Base-by-base conservation (phyloP, 2,888 invertebrate genomes). In the Physocephala rufipes region DNA sequence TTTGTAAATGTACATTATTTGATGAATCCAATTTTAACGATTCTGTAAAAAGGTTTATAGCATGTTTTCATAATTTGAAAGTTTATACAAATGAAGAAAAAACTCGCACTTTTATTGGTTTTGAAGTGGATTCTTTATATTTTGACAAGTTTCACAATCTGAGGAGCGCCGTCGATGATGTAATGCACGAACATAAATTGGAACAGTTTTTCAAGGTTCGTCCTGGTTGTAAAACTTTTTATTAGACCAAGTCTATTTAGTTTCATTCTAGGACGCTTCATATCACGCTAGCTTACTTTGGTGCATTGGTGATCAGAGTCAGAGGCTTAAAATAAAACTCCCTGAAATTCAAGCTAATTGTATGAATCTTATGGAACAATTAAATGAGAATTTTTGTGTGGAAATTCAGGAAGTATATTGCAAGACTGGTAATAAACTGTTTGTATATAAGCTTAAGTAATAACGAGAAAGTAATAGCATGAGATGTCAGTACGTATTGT, bases 261-360 rank as follows among this genome's bases (percentile, higher is more conserved):
- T 28, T 24, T 26, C 24, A 28, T 89, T 89, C 77, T 84, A 95
- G 95, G 88, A 93, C 81, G 92, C 94, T 24, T 93, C 93, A 2
- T 94, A 93, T 86, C 96, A 96, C 82, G 89, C 94, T 79, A 96
- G 96, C 82, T 87, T 96, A 76, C 87, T 92, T 15, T 96, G 95
- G 95, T 89, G 90, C 73, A 86, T 91, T 68, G 94, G 94, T 0
- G 90, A 95, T 84, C 86, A 89, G 76, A 88, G 88, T 77, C 79
- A 86, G 26, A 81, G 87, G 73, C 79, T 93, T 15, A 85, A 82
- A 66, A 75, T 81, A 43, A 80, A 88, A 73, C 79, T 91, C 72
- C 85, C 88, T 0, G 78, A 86, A 47, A 82, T 93, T 73, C 76
- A 84, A 65, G 36, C 15, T 4, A 65, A 59, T 21, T 16, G 64